Percentiles rank a stretch among this genome's conserved stretches.
Conservation (phyloP, 2,113 vertebrate genomes). For the Talpa occidentalis region DNA sequence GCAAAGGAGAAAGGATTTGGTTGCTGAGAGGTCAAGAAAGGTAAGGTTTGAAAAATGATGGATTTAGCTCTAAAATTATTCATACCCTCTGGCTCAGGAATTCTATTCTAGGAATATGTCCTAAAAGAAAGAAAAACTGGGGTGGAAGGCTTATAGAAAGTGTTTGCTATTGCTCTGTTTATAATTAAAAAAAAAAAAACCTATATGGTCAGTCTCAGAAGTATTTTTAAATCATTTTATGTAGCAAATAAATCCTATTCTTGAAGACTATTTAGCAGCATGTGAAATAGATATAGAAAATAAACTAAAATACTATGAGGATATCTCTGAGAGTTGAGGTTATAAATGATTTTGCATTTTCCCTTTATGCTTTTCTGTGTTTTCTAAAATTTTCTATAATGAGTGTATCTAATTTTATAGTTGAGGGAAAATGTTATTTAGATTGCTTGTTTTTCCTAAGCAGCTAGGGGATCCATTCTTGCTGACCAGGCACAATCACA, state of each 20-base stretch:
- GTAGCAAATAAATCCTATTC: constrained; percentile 9
- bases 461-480: background rate
- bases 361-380: constrained; percentile 27
- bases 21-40: background rate
- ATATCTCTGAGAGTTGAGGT: constrained; percentile 9
- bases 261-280: constrained; percentile 22
- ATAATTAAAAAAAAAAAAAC: constrained; percentile 9
- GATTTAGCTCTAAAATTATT: background rate
- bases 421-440: constrained; percentile 28
- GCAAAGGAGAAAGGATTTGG: background rate
- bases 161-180: constrained; percentile 5
- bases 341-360: constrained; percentile 46
- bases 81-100: background rate
- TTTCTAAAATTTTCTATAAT: constrained; percentile 59
- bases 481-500: background rate
- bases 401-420: constrained; percentile 48
- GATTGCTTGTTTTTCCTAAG: background rate
- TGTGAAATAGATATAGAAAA: constrained; percentile 23
- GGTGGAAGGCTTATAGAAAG: background rate
- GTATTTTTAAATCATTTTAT: background rate
- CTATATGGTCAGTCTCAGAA: constrained; percentile 6
- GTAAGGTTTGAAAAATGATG: background rate
- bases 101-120: background rate
- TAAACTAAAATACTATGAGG: background rate
- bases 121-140: background rate